These are phyloP conservation scores for Oxygymnocypris stewartii DNA, from an alignment of 2,113 vertebrate species.

Conservation along the genomic window DNA sequence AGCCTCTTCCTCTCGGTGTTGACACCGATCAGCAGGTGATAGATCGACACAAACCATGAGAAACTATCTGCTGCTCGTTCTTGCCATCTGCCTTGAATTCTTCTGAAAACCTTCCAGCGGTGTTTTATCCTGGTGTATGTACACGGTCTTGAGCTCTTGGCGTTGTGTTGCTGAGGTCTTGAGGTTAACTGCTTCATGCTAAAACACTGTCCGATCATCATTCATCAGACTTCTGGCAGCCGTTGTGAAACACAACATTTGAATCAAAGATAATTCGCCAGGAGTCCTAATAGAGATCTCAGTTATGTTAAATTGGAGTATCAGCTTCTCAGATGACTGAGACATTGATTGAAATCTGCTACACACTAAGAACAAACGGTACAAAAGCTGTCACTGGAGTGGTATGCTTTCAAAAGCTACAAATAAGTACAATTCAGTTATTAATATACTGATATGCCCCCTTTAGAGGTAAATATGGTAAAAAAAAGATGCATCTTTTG, in stretches of 20 bases:
- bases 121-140: not conserved
- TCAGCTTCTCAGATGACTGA: not conserved
- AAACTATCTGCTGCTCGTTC: constrained; percentile 48
- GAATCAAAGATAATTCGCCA: not conserved
- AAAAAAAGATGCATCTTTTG: no score
- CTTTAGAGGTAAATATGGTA: no score
- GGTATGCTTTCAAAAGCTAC: no score
- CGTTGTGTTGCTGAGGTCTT: not conserved
- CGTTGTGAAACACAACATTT: not conserved
- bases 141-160: not conserved
- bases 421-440: no score
- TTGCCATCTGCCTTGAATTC: constrained; percentile 18
- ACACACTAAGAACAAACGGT: no score
- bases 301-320: not conserved
- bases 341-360: not conserved
- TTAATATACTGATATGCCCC: no score
- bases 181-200: constrained; percentile 56
- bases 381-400: no score
- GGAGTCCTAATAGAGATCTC: not conserved
- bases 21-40: constrained; percentile 73
- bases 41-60: constrained; percentile 67
- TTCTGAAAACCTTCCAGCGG: not conserved
- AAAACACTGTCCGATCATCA: constrained; percentile 65
- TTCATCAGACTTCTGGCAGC: constrained; percentile 41
- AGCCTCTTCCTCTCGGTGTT: constrained; percentile 63